A percentile compares a stretch with the other conserved stretches of the same genome.
These are phyloP conservation scores for Drosophila testacea DNA, from an alignment of 2,888 invertebrate genomes.

Conservation along the genomic window DNA sequence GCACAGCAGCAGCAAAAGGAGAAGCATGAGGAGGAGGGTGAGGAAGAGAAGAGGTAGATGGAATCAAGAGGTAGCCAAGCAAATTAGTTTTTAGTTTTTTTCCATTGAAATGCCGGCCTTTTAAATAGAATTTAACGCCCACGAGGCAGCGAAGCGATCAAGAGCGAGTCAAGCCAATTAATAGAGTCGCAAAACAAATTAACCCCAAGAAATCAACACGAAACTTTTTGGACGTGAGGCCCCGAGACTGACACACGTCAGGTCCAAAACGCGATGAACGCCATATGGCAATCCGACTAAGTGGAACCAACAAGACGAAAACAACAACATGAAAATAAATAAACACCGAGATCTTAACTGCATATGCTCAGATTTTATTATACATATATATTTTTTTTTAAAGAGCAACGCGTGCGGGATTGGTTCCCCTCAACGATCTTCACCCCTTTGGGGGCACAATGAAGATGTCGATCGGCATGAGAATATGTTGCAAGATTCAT, in stretches of 20 bases:
- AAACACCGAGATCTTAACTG: slow-evolving; percentile 37
- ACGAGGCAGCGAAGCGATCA: slow-evolving; percentile 55
- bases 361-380: slow-evolving; percentile 67
- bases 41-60: slow-evolving; percentile 8
- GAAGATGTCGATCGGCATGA: slow-evolving; percentile 29
- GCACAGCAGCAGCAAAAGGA: neutral
- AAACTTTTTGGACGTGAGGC: slow-evolving; percentile 53
- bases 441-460: slow-evolving; percentile 48
- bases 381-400: neutral
- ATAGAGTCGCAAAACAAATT: slow-evolving; percentile 79
- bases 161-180: slow-evolving; percentile 63
- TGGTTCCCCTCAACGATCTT: slow-evolving; percentile 19
- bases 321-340: slow-evolving; percentile 42
- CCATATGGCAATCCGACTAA: slow-evolving; percentile 74
- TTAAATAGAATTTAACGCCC: slow-evolving; percentile 64
- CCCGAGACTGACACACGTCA: slow-evolving; percentile 80
- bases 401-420: slow-evolving; percentile 50
- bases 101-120: slow-evolving; percentile 64
- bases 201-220: slow-evolving; percentile 75
- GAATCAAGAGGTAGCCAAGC: slow-evolving; percentile 51
- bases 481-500: slow-evolving; percentile 40
- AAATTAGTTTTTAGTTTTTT: slow-evolving; percentile 64
- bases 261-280: slow-evolving; percentile 66
- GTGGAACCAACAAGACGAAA: slow-evolving; percentile 41
- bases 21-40: neutral